Conservation (phyloP, 2,113 vertebrate genomes). For the Halichoeres trimaculatus region DNA sequence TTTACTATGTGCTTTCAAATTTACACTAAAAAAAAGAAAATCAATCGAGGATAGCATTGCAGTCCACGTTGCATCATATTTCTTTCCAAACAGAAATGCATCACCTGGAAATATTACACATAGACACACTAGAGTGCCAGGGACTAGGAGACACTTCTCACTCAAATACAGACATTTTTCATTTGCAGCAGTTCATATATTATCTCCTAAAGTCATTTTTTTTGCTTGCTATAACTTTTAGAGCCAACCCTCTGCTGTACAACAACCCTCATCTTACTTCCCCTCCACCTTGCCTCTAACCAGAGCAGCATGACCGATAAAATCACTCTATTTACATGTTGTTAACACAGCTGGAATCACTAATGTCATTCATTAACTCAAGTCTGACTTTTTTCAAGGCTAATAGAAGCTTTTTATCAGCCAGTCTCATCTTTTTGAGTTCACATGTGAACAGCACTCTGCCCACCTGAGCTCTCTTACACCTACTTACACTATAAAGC, state of each 20-base stretch:
- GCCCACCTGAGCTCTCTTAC: background rate
- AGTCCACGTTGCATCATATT: background rate
- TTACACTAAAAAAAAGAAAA: background rate
- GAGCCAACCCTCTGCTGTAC: background rate
- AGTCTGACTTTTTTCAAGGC: slow-evolving; percentile 2
- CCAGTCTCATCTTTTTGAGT: background rate
- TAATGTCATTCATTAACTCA: background rate
- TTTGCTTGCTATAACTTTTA: background rate
- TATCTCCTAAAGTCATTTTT: too few species aligned
- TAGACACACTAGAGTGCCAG: background rate
- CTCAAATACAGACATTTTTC: too few species aligned
- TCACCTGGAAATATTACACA: background rate
- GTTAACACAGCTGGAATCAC: slow-evolving; percentile 1
- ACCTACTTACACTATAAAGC: slow-evolving; percentile 1
- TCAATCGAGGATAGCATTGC: background rate
- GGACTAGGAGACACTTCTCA: background rate
- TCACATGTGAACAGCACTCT: slow-evolving; percentile 5
- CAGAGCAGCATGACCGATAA: background rate
- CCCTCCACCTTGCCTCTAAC: background rate
- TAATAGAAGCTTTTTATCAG: slow-evolving; percentile 14
- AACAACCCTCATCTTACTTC: background rate
- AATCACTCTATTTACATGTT: background rate
- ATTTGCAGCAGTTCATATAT: too few species aligned
- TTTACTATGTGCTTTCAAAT: background rate
- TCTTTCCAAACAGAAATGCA: background rate